phyloP scores from a whole-genome alignment of 2,797 vertebrate genomes.

The Chaenodraco wilsoni region DNA sequence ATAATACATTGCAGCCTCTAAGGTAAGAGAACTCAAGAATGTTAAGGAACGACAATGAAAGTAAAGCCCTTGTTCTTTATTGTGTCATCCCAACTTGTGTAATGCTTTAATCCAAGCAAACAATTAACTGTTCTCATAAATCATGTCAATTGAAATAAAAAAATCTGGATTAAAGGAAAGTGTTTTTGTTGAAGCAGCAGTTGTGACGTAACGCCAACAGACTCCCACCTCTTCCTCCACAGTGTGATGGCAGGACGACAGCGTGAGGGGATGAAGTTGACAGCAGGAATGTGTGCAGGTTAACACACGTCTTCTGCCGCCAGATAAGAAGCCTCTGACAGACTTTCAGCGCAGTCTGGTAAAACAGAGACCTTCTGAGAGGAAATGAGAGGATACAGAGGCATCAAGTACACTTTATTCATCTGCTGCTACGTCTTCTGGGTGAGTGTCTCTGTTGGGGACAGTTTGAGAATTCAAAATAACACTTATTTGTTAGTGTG shows the following conservation, averaged over 20 bases:
- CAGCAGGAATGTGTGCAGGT: slow-evolving; percentile 65
- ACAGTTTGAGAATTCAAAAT: not conserved
- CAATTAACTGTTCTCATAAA: too few species aligned
- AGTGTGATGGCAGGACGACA: not conserved
- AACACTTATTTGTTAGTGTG: too few species aligned
- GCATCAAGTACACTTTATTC: slow-evolving; percentile 81
- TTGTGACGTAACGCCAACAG: not conserved
- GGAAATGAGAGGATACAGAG: slow-evolving; percentile 77
- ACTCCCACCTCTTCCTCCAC: slow-evolving; percentile 1
- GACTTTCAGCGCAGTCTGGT: not conserved
- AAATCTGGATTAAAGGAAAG: too few species aligned
- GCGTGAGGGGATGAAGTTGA: not conserved
- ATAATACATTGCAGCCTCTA: too few species aligned
- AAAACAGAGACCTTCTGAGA: slow-evolving; percentile 8
- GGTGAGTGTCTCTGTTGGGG: slow-evolving; percentile 71
- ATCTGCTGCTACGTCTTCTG: slow-evolving; percentile 84
- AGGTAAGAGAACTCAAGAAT: too few species aligned
- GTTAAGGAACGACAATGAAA: too few species aligned
- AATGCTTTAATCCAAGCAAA: too few species aligned
- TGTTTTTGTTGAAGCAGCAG: not conserved
- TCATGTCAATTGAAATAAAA: too few species aligned
- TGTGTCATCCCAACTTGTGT: too few species aligned
- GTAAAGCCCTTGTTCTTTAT: too few species aligned
- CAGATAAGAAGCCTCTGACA: not conserved
- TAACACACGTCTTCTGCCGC: slow-evolving; percentile 43